Conservation (phyloP, 2,888 invertebrate genomes). For the Orgyia antiqua region DNA sequence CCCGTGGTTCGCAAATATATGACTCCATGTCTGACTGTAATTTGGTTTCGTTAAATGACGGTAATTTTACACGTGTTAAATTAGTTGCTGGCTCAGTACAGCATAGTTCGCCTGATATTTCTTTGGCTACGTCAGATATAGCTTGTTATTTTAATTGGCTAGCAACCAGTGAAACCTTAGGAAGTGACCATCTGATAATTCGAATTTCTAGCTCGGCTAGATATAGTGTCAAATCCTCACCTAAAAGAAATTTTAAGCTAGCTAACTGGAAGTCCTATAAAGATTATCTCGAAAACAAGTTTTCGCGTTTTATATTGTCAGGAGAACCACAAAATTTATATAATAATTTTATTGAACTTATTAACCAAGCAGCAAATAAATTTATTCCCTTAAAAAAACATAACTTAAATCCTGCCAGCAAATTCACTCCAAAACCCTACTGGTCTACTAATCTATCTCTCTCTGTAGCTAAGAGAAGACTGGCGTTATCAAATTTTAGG, state of each 20-base stretch:
- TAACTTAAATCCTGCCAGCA: too few species aligned
- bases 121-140: background rate
- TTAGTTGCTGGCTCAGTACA: background rate
- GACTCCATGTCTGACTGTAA: background rate
- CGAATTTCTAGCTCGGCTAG: too few species aligned
- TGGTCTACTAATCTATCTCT: too few species aligned
- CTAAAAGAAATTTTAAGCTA: too few species aligned
- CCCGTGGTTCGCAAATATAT: background rate
- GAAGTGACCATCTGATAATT: background rate
- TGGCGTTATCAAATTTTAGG: too few species aligned
- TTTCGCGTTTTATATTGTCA: background rate
- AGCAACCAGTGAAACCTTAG: background rate
- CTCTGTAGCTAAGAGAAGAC: too few species aligned
- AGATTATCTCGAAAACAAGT: too few species aligned
- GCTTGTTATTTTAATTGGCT: background rate
- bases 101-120: background rate
- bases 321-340: background rate
- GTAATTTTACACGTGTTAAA: background rate
- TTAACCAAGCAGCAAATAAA: background rate
- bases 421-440: too few species aligned
- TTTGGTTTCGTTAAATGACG: background rate
- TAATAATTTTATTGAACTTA: constrained; percentile 4
- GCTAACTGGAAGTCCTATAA: too few species aligned
- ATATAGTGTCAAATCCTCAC: too few species aligned
- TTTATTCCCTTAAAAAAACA: too few species aligned